Conservation (phyloP, 2,797 vertebrate species). For the Microhierax caerulescens region DNA sequence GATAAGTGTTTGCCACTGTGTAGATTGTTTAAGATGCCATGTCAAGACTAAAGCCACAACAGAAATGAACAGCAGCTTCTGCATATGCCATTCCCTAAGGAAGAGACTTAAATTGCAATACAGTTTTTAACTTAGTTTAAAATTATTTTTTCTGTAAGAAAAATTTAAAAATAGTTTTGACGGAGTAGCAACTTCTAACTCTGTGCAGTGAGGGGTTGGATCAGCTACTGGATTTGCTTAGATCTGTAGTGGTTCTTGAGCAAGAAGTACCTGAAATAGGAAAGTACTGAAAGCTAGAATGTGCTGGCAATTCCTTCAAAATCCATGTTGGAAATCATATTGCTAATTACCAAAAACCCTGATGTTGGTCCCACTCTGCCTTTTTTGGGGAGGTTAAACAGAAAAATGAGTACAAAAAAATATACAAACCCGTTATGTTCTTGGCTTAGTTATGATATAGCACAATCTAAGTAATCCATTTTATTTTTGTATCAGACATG, state of each 20-base stretch:
- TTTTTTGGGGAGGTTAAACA: neutral
- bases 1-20: neutral
- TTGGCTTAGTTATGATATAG: neutral
- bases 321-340: neutral
- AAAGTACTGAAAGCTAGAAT: neutral
- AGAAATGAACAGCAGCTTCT: neutral
- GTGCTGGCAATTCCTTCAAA: neutral
- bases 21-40: neutral
- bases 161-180: neutral
- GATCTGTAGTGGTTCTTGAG: neutral
- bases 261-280: neutral
- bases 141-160: neutral
- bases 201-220: neutral
- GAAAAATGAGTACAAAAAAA: neutral
- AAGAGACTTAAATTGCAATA: neutral
- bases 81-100: neutral
- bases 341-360: neutral
- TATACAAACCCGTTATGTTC: neutral
- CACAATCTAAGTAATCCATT: neutral
- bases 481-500: neutral
- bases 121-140: neutral
- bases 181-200: neutral
- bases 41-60: neutral
- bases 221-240: neutral
- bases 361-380: neutral